phyloP scores from a whole-genome alignment of 2,888 invertebrate species.

The Seladonia tumulorum region DNA sequence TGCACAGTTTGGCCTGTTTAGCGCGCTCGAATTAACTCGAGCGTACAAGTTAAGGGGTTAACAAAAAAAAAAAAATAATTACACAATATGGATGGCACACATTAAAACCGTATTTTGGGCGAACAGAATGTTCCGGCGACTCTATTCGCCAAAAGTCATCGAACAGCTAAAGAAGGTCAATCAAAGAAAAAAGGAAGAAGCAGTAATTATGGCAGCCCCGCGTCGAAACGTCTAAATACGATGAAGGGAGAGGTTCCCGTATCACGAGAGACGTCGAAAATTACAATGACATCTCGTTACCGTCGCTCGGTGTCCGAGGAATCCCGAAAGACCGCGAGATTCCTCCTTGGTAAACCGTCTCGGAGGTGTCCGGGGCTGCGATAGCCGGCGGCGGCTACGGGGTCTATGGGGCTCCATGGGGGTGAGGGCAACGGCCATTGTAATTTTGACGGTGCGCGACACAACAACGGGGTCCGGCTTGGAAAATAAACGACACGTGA shows the following conservation, averaged over 20 bases:
- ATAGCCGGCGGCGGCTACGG: slow-evolving; percentile 49
- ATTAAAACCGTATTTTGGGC: no score
- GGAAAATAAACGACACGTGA: slow-evolving; percentile 56
- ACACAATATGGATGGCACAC: no score
- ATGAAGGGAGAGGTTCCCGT: neutral
- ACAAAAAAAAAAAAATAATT: no score
- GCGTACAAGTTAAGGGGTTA: no score
- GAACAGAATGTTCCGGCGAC: no score
- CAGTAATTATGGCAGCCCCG: neutral
- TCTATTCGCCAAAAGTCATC: neutral
- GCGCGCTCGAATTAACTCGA: no score
- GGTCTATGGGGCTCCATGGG: neutral
- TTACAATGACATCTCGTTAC: slow-evolving; percentile 59
- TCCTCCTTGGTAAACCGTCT: neutral
- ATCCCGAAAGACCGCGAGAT: slow-evolving; percentile 27
- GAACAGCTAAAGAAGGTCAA: neutral
- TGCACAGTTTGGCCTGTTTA: no score
- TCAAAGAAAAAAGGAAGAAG: neutral
- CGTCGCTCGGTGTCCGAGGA: neutral
- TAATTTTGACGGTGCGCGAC: slow-evolving; percentile 42
- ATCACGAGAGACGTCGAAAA: neutral
- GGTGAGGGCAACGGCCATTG: slow-evolving; percentile 34
- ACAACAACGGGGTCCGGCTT: slow-evolving; percentile 27
- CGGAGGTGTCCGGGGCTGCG: slow-evolving; percentile 9
- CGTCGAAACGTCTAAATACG: no score